A percentile compares a stretch with the other conserved stretches of the same genome.
Evolutionary conservation across 2,888 invertebrate species (phyloP).

Genomic region (Macrosiphum euphorbiae): DNA sequence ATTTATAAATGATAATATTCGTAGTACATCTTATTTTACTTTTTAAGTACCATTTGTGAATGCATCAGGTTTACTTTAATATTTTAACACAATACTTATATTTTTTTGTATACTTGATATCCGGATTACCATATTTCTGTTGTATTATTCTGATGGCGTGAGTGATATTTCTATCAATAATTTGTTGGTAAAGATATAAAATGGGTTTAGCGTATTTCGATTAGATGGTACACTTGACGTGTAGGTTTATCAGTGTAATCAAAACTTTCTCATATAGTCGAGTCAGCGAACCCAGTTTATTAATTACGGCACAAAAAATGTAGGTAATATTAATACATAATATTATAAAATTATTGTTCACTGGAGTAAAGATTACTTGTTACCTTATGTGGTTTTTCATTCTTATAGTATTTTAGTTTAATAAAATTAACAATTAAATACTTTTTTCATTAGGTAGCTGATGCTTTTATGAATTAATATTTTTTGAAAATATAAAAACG

Average conservation of each 20-base stretch:
- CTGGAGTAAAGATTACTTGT: not conserved
- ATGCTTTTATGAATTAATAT: not conserved
- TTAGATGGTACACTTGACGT: not conserved
- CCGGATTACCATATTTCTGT: not conserved
- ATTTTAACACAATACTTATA: not conserved
- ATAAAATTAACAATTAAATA: not conserved
- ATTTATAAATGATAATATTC: not conserved
- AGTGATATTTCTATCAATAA: not conserved
- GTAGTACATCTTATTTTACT: not conserved
- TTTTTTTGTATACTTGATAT: not conserved
- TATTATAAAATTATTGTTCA: not conserved
- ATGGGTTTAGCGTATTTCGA: not conserved
- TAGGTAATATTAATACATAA: conserved; percentile 5
- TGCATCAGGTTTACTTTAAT: not conserved
- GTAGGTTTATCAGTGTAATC: not conserved
- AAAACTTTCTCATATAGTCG: not conserved
- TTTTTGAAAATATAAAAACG: not conserved
- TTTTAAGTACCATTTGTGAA: not conserved
- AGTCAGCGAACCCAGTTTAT: not conserved
- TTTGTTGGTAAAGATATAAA: not conserved
- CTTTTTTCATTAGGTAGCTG: not conserved
- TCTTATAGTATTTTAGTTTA: not conserved
- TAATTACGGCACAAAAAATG: not conserved
- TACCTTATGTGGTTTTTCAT: not conserved
- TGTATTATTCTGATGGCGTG: not conserved